Evolutionary conservation across 2,797 vertebrate species (phyloP).

Genomic region (Anguilla anguilla): DNA sequence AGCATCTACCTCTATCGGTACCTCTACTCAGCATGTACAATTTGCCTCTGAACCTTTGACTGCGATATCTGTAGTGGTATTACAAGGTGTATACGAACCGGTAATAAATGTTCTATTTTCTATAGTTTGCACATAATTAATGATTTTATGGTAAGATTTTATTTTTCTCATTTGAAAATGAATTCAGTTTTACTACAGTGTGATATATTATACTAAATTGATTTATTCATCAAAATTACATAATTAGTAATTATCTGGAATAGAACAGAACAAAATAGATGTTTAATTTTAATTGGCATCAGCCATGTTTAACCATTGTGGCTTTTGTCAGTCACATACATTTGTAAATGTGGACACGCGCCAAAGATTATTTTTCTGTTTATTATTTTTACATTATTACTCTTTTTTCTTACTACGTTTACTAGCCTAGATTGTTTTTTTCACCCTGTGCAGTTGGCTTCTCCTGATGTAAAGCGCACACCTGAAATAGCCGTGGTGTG

Average conservation of each 20-base stretch:
- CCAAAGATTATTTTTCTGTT: too few species aligned
- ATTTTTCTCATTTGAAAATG: slow-evolving; percentile 6
- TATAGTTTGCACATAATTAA: background rate
- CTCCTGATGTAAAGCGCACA: too few species aligned
- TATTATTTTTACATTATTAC: too few species aligned
- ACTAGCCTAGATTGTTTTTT: background rate
- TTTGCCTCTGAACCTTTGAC: background rate
- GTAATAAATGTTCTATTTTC: background rate
- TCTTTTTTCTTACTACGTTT: too few species aligned
- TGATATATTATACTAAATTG: background rate
- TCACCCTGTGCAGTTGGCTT: background rate
- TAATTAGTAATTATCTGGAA: background rate
- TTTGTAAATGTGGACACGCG: background rate
- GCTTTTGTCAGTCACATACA: background rate
- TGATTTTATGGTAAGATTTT: background rate
- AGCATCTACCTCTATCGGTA: background rate
- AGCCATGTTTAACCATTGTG: background rate
- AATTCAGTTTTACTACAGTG: background rate
- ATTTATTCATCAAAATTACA: background rate
- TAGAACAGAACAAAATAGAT: background rate
- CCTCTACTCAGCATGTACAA: background rate
- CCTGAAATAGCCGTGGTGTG: too few species aligned
- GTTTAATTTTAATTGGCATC: background rate
- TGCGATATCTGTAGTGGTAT: background rate
- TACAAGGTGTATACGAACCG: background rate